A percentile compares a stretch with the other conserved stretches of the same genome.
These are phyloP conservation scores for Coptotermes formosanus DNA, from an alignment of 1,140 invertebrate species.

Conservation along the genomic window DNA sequence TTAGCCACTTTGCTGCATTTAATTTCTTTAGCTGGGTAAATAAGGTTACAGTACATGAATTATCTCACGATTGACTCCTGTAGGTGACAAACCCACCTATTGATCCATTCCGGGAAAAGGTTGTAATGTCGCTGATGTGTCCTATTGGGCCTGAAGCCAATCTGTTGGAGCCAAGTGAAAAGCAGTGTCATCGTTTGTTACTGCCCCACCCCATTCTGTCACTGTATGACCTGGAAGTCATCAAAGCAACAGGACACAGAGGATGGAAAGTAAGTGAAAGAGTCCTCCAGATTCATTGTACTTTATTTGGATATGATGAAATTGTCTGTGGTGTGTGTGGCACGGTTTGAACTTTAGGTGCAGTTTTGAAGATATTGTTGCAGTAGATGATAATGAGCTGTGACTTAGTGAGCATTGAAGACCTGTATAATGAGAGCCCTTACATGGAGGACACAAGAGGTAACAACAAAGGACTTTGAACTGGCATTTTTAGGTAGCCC, in stretches of 20 bases:
- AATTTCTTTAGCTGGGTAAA: too few relatives aligned
- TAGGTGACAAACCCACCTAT: slow-evolving; percentile 99
- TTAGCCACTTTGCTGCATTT: too few relatives aligned
- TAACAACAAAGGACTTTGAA: too few relatives aligned
- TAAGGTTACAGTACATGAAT: too few relatives aligned
- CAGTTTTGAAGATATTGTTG: too few relatives aligned
- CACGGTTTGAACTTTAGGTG: neutral
- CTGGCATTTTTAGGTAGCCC: too few relatives aligned
- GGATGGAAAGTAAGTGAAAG: slow-evolving; percentile 76
- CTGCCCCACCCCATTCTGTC: slow-evolving; percentile 94
- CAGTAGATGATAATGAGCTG: too few relatives aligned
- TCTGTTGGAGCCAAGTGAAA: slow-evolving; percentile 83
- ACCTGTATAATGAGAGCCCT: too few relatives aligned
- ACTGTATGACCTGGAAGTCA: slow-evolving; percentile 82
- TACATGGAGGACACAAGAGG: too few relatives aligned
- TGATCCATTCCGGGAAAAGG: slow-evolving; percentile 98
- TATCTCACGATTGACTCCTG: neutral
- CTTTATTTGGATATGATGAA: neutral
- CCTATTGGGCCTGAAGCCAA: slow-evolving; percentile 92
- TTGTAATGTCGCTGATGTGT: slow-evolving; percentile 96
- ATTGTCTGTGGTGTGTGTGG: neutral
- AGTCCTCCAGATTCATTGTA: neutral
- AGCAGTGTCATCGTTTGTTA: slow-evolving; percentile 92
- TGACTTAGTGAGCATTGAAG: neutral
- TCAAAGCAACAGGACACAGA: slow-evolving; percentile 81